Percentiles rank a stretch among this genome's conserved stretches.
phyloP scores from a whole-genome alignment of 2,797 vertebrate genomes.

The Eulemur albifrons region DNA sequence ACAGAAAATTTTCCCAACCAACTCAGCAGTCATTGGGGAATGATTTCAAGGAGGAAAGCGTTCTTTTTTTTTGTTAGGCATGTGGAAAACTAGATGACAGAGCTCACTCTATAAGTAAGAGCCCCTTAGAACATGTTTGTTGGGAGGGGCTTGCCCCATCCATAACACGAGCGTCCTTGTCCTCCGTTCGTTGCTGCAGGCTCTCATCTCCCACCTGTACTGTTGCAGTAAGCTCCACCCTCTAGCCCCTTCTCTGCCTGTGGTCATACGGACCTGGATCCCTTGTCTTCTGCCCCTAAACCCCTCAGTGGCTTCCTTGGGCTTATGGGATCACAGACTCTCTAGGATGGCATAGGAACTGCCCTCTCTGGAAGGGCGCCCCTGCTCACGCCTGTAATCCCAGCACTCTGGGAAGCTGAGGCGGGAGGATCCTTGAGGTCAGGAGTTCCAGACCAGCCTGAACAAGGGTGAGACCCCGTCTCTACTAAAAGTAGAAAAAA shows the following conservation, averaged over 20 bases:
- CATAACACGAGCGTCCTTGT: neutral
- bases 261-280: neutral
- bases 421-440: no score
- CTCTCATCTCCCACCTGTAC: neutral
- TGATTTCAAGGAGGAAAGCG: neutral
- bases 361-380: neutral
- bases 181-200: neutral
- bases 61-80: neutral
- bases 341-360: neutral
- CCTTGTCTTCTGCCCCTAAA: neutral
- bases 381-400: no score
- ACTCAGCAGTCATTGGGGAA: neutral
- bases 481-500: no score
- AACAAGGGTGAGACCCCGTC: no score
- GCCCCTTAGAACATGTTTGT: neutral
- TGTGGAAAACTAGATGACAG: constrained; percentile 21
- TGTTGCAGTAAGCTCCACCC: neutral
- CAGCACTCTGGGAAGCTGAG: no score
- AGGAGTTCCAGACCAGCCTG: no score
- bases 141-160: neutral
- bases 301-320: neutral
- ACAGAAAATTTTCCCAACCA: neutral
- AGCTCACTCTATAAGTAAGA: neutral
- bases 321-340: neutral
- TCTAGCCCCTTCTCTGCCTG: neutral